Base-by-base conservation (phyloP, 2,797 vertebrate genomes). In the Lithobates sylvaticus region DNA sequence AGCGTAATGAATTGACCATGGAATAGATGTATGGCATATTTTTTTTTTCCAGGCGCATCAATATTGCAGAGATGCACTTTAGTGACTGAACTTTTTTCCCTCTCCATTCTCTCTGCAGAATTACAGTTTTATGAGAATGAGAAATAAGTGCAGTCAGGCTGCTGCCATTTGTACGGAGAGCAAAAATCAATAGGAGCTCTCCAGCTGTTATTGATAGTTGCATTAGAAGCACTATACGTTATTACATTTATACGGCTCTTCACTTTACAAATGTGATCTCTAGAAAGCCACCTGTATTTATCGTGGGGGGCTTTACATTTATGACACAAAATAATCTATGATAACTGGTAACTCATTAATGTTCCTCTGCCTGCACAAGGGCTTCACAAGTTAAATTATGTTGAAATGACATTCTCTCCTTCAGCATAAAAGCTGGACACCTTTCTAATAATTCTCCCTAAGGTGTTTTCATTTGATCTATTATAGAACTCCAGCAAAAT, bases 181-280 rank as follows among this genome's bases (percentile, higher is more conserved):
- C 81, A 84, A 87, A 91, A 92, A 91, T 92, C 93, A 92, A 89
- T 91, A 89, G 69, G 80, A 83, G 50, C 90, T 90, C 89, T 89
- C 76, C 50, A 89, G 84, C 86, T 91, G 85, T 89, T 92, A 92
- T 90, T 91, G 89, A 90, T 84, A 87, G 77, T 36, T 42, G 58
- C 76, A 89, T 90, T 90, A 91, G 89, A 89, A 72, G 15, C 70
- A 88, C 50, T 61, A 50, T 88, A 87, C 21, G n/a, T 89, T 90
- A 86, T 81, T 88, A 89, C 88, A 84, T 89, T 75, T 61, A 26
- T 89, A 91, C 75, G 78, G 75, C 86, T 87, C 12, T n/a, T 88
- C 84, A 84, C 82, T 90, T 91, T 88, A 86, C 84, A 89, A 89
- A 86, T 84, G 87, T 15, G 87, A 89, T 74, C 12, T 83, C 78